Percentiles rank a stretch among this genome's conserved stretches.
Evolutionary conservation across 2,113 vertebrate genomes (phyloP).

Genomic region (Spizaetus ornatus): DNA sequence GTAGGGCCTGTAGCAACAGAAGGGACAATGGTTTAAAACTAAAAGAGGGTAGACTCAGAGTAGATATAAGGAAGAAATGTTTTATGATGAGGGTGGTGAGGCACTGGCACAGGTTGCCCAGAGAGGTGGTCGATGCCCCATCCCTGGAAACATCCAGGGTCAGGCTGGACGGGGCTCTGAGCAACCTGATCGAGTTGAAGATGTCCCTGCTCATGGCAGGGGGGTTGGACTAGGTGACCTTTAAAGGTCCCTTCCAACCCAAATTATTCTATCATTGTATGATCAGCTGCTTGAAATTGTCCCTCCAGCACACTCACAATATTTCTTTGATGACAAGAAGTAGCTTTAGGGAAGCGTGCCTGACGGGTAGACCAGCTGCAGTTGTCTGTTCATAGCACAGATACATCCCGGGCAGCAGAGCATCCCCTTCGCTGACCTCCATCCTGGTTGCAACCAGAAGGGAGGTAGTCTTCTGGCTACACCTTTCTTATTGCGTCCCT

Average conservation of each 20-base stretch:
- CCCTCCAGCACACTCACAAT: rapidly evolving
- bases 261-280: not conserved
- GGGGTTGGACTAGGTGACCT: not conserved
- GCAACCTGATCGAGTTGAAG: rapidly evolving
- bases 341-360: not conserved
- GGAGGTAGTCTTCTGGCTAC: not conserved
- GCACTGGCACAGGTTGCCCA: not conserved
- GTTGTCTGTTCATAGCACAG: not conserved
- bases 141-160: rapidly evolving
- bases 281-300: not conserved
- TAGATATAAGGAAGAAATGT: rapidly evolving
- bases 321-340: not conserved
- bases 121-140: not conserved
- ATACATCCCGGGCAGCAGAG: not conserved
- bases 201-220: rapidly evolving
- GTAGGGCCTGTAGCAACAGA: not conserved
- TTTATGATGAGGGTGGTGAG: rapidly evolving
- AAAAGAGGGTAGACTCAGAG: rapidly evolving
- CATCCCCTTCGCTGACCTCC: not conserved
- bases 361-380: not conserved
- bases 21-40: not conserved
- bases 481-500: not conserved
- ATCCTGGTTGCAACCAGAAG: not conserved
- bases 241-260: not conserved
- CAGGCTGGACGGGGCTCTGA: not conserved